Percentiles rank a stretch among this genome's conserved stretches.
Evolutionary conservation across 2,113 vertebrate species (phyloP).

Genomic region (Eudyptes chrysolophus): DNA sequence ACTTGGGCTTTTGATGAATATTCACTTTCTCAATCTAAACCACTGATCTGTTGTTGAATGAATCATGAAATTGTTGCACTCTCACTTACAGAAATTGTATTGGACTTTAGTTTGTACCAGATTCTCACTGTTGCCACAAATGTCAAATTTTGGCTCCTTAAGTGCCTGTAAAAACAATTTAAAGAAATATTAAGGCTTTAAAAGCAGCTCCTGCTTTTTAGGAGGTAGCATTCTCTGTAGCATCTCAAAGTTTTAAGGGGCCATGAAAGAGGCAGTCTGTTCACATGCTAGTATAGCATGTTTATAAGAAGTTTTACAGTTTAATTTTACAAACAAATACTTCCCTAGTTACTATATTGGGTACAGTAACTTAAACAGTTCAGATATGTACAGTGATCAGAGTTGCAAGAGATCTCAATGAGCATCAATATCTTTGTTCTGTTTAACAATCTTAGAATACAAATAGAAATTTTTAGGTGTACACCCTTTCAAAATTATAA

Average conservation of each 20-base stretch:
- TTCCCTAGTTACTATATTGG: background rate
- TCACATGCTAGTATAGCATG: accelerated
- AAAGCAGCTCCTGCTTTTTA: background rate
- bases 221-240: accelerated
- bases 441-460: background rate
- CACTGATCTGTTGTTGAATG: background rate
- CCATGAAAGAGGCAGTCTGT: background rate
- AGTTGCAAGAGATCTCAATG: background rate
- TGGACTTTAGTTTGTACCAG: background rate
- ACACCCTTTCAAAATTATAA: background rate
- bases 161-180: background rate
- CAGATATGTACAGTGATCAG: background rate
- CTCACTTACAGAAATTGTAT: background rate
- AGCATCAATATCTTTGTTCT: background rate
- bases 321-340: background rate
- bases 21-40: background rate
- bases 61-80: background rate
- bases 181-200: background rate
- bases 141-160: accelerated
- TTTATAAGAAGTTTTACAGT: background rate
- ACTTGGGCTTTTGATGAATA: background rate
- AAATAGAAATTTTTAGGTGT: background rate
- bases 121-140: background rate
- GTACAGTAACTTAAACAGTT: background rate
- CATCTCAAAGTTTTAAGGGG: background rate